Conservation (phyloP, 2,888 invertebrate genomes). For the Prenolepis imparis region DNA sequence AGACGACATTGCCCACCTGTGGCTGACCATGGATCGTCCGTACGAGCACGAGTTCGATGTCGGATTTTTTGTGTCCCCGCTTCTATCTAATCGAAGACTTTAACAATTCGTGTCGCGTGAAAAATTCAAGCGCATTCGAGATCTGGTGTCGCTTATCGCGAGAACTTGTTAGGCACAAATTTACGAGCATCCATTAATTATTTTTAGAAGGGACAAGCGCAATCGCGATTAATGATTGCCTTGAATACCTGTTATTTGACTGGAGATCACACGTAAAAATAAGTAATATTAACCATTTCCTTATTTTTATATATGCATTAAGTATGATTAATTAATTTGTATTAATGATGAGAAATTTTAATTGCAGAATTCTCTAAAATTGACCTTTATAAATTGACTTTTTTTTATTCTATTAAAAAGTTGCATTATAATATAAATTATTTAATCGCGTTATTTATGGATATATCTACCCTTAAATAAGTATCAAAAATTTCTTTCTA, state of each 20-base stretch:
- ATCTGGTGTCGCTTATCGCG: background rate
- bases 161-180: background rate
- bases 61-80: slow-evolving; percentile 5
- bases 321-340: background rate
- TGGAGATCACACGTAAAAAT: slow-evolving; percentile 3
- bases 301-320: background rate
- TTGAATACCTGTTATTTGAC: slow-evolving; percentile 18
- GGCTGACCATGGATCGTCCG: slow-evolving; percentile 21
- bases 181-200: background rate
- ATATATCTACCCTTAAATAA: background rate
- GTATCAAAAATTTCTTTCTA: background rate
- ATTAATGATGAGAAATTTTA: background rate
- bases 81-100: slow-evolving; percentile 37
- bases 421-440: background rate
- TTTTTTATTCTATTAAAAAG: background rate
- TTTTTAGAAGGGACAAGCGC: background rate
- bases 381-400: background rate
- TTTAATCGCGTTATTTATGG: background rate
- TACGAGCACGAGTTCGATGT: background rate
- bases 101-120: slow-evolving; percentile 26
- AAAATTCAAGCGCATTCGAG: background rate
- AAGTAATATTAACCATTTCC: slow-evolving; percentile 1
- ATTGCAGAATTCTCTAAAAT: background rate
- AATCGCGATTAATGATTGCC: background rate
- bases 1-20: slow-evolving; percentile 44